These are phyloP conservation scores for Neotoma lepida DNA, from an alignment of 2,113 vertebrate species.

Conservation along the genomic window DNA sequence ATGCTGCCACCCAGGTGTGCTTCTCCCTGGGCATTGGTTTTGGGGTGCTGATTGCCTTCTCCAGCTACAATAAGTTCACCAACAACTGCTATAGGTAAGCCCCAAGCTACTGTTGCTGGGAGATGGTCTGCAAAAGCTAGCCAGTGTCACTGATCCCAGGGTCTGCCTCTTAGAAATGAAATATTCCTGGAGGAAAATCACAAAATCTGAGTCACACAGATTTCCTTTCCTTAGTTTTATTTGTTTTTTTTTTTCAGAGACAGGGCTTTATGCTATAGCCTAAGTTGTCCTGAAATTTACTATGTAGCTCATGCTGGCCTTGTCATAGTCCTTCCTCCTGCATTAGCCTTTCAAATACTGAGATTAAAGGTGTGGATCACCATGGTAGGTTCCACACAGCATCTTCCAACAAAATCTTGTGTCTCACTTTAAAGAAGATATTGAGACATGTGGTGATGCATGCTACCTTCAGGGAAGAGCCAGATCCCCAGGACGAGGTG, in stretches of 20 bases:
- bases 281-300: not conserved
- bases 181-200: not conserved
- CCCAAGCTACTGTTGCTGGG: not conserved
- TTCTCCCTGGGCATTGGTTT: constrained; percentile 98
- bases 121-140: no score
- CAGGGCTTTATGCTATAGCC: not conserved
- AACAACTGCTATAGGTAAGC: constrained; percentile 98
- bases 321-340: not conserved
- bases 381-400: not conserved
- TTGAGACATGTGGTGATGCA: accelerated
- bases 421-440: not conserved
- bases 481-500: not conserved
- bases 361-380: not conserved
- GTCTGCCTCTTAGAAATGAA: not conserved
- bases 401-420: accelerated
- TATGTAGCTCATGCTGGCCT: not conserved
- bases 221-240: not conserved
- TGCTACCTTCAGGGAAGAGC: not conserved
- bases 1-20: constrained; percentile 98
- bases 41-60: constrained; percentile 98
- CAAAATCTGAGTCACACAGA: not conserved
- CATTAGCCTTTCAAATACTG: not conserved
- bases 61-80: constrained; percentile 99
- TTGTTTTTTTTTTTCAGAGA: not conserved
- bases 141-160: accelerated